Base-by-base conservation (phyloP, 2,797 vertebrate species). In the Acanthiza pusilla region DNA sequence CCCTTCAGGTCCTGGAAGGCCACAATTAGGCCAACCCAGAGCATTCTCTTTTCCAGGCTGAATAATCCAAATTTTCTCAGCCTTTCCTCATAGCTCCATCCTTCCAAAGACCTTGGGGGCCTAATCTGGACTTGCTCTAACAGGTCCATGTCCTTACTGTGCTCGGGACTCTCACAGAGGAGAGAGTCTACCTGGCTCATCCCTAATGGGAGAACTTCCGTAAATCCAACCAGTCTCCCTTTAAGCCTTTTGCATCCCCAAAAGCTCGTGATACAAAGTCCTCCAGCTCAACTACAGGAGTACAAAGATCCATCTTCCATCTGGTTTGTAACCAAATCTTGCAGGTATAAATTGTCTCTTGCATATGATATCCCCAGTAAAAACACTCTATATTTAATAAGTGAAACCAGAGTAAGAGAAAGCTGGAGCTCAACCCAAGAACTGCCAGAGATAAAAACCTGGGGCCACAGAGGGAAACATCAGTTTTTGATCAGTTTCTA, bases 181-280 rank as follows among this genome's bases (percentile, higher is more conserved):
- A 62, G 0, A n/a, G n/a, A n/a, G 3, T 8, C 21, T 7, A 12
- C 8, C n/a, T 60, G n/a, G 23, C 10, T 82, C 9, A 2, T 17
- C 25, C 75, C 36, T 32, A 58, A 43, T 1, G 23, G 11, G 5
- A 83, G 10, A 86, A 27, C 8, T 60, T 73, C 34, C 38, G 47
- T 1, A 29, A 61, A 87, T 6, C 30, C 30, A 45, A 42, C 3
- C n/a, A 30, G 12, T 5, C 30, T 42, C 10, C 32, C 22, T 36
- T 38, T 2, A 6, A 83, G 27, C 8, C 7, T 70, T 36, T 1
- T 19, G 23, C 54, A 61, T 5, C 18, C 20, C 30, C 40, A 86
- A 62, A 73, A 47, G 8, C n/a, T 40, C 6, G 3, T 7, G 27
- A 62, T 0, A 47, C 11, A 10, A 68, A 54, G 10, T 16, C 42